Evolutionary conservation across 2,113 vertebrate species (phyloP).

Genomic region (Stomatorhinus ivindoensis): DNA sequence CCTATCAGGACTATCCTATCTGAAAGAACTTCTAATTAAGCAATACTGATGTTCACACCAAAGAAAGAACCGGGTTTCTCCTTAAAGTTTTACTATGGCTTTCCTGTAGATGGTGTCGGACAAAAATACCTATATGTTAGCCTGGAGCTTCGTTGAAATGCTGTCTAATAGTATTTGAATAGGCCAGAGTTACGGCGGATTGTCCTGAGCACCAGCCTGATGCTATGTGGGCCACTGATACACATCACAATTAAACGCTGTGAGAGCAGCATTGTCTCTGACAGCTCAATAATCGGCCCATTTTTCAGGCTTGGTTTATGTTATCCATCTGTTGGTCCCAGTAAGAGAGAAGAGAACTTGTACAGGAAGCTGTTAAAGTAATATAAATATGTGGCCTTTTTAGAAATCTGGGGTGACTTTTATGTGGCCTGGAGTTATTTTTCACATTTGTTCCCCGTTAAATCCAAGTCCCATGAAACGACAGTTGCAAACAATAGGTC

Average conservation of each 20-base stretch:
- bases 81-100: not conserved
- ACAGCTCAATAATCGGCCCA: slow-evolving; percentile 1
- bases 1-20: not conserved
- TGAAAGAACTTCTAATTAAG: not conserved
- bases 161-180: not conserved
- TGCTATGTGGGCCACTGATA: not conserved
- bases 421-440: not conserved
- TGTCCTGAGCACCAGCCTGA: not conserved
- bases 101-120: not conserved
- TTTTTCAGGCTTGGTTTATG: not conserved
- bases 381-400: not conserved
- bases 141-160: not conserved
- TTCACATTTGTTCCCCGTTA: not conserved
- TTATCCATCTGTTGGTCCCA: not conserved
- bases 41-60: not conserved
- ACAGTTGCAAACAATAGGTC: not conserved
- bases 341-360: not conserved
- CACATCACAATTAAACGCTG: not conserved
- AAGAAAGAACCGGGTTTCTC: not conserved
- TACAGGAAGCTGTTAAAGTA: not conserved
- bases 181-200: not conserved
- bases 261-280: not conserved
- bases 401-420: not conserved
- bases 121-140: not conserved
- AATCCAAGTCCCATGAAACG: not conserved